Base-by-base conservation (phyloP, 2,113 vertebrate species). In the Grus americana region DNA sequence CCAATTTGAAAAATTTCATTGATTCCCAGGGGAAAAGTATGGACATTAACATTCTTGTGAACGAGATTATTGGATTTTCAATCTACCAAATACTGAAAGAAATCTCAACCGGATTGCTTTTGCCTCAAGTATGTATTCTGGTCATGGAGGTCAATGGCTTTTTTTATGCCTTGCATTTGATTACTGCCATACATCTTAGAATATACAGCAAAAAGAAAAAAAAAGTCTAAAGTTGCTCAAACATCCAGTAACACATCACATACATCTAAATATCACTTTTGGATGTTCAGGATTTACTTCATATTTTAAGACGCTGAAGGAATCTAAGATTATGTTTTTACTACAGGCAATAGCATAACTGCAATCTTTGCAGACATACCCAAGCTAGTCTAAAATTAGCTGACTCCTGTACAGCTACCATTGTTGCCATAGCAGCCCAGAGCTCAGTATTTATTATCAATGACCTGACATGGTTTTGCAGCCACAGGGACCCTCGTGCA, bases 361-460 rank as follows among this genome's bases (percentile, higher is more conserved):
- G 40, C 30, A 68, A 75, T 61, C 52, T 72, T 72, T 61, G 30
- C 32, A 89, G 80, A 68, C 17, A 15, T 72, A 79, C 13, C 20
- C 50, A 67, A 86, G 57, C 13, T 52, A 26, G 42, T 80, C 79
- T 81, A 91, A 95, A 95, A 95, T 91, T 74, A 92, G 47, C 63
- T 38, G 75, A 14, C 61, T 89, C 73, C 42, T 44, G 6, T 26
- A 21, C 34, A 49, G 73, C 65, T 95, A n/a, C 70, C 57, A 85
- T 44, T 87, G 96, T 93, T 94, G 78, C 84, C 76, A 90, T 75
- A 75, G 87, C 94, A 95, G 80, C 93, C 73, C 52, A n/a, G 40
- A 86, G 54, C 70, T 75, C 61, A 30, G 70, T 30, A 40, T 63
- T 85, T 84, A 34, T 86, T 74, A 70, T 22, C 91, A 66, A 30